Base-by-base conservation (phyloP, 2,888 invertebrate genomes). In the Rotaria sp. region DNA sequence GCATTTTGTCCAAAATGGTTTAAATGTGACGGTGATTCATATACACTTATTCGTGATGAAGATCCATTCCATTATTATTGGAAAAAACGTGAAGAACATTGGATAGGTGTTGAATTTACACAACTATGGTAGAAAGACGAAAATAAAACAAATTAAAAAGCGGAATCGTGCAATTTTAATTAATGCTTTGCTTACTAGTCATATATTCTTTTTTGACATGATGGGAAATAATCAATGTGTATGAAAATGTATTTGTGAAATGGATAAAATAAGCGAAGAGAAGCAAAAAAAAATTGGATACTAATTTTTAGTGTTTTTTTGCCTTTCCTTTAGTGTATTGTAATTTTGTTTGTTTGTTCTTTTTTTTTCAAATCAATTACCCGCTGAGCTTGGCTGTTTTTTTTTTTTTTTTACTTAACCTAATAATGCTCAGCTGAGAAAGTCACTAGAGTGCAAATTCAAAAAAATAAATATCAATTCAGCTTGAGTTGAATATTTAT, bases 81-180 rank as follows among this genome's bases (percentile, higher is more conserved):
- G 80, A 80, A 80, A n/a, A 80, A 80, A 35, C 41, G 80, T 41
- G 80, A 80, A 80, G 45, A 80, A 45, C 11, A 80, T 41, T 80
- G 41, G 41, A 4, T 15, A 2, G 45, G 80, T 45, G 45, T 80
- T 80, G 45, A 80, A 4, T 80, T 80, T 26, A 45, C 21, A 45
- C 41, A 26, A 45, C n/a, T 80, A 80, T 80, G 80, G 80, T 80
- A 80, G 67, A 67, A 67, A n/a, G 1, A 35, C 21, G 30, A 30
- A 30, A 59, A 11, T 2, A 5, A 15, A 18, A 3, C 7, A 18
- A 21, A 35, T 67, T 15, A 50, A 45, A 50, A 0, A 50, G 7
- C 21, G 5, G 15, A 1, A 18, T 67, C 35, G 67, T 67, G 67
- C 67, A 67, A 67, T 67, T n/a, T 67, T 21, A 18, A 67, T 67